Conservation (phyloP, 2,113 vertebrate genomes). For the Arothron firmamentum region DNA sequence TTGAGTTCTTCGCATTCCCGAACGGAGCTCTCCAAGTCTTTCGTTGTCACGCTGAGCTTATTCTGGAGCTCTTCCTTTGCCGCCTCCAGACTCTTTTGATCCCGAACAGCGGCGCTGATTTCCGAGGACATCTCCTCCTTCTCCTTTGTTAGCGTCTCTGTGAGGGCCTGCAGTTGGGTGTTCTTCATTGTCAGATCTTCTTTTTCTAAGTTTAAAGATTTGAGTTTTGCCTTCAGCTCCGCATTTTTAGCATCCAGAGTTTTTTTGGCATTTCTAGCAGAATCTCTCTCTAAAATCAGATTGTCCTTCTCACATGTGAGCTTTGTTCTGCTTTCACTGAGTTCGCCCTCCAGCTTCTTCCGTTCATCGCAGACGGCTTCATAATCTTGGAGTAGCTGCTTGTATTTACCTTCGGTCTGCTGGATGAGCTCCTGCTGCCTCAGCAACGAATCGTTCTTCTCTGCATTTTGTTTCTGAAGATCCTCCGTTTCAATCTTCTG, state of each 20-base stretch:
- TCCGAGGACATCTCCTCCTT: conserved; percentile 61
- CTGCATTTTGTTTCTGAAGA: conserved; percentile 65
- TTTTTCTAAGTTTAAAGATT: conserved; percentile 72
- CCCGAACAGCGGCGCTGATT: conserved; percentile 56
- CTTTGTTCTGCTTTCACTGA: conserved; percentile 75
- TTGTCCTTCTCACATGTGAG: conserved; percentile 69
- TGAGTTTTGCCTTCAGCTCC: conserved; percentile 69
- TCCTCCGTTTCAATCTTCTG: conserved; percentile 66
- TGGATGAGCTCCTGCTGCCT: conserved; percentile 66
- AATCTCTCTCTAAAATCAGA: conserved; percentile 70
- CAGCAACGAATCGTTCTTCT: conserved; percentile 50
- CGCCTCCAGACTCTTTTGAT: conserved; percentile 64
- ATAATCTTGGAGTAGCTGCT: conserved; percentile 76
- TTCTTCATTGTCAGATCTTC: conserved; percentile 67
- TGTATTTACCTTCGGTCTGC: conserved; percentile 63
- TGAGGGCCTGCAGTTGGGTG: conserved; percentile 69
- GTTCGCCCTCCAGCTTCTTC: conserved; percentile 73
- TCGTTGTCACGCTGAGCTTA: conserved; percentile 59
- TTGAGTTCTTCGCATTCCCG: conserved; percentile 75
- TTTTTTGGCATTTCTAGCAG: conserved; percentile 75
- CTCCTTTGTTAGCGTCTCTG: conserved; percentile 68
- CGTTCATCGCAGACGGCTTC: conserved; percentile 74
- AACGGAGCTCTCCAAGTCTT: conserved; percentile 61
- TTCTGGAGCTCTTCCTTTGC: conserved; percentile 65
- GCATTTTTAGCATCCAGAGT: conserved; percentile 66